Evolutionary conservation across 2,888 invertebrate genomes (phyloP), one percentile per base, ranked within the genome.

Genomic region (Megamerina dolium): DNA sequence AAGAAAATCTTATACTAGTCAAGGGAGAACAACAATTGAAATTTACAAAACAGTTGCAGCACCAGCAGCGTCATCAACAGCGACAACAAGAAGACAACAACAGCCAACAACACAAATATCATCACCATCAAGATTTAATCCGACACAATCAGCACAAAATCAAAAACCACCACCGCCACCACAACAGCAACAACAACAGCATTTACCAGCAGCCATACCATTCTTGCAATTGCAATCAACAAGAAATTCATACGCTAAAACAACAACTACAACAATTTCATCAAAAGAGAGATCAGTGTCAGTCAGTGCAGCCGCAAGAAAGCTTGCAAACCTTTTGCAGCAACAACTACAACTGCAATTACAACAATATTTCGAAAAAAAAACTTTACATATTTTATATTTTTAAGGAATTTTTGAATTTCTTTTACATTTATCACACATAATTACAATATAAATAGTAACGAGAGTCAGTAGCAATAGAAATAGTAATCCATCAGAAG

Each of bases 261-360:
- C 33, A 37, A 33, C 34, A 45, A 31, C 45, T 21, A 20, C 40
- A 48, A 20, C 30, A 29, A 10, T 33, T 26, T n/a, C 37, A 42
- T 6, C 29, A 41, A 23, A 37, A 44, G n/a, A n/a, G n/a, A n/a
- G n/a, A n/a, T n/a, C n/a, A n/a, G n/a, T n/a, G n/a, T 12, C 44
- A 42, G 37, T 35, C 37, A n/a, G 9, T 34, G 10, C 32, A 14
- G 20, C 26, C 42, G 12, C 47, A 42, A 30, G n/a, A n/a, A 36
- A 27, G n/a, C 18, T 23, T 20, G 27, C 16, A 14, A 39, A 38
- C 26, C 29, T 12, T 27, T 29, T 27, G 33, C 37, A 19, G 12
- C 41, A 5, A 19, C 30, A 13, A 33, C 19, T 39, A 5, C 52
- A 46, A 14, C 44, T 38, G 20, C 44, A 43, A 21, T n/a, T 38